phyloP scores from a whole-genome alignment of 2,113 vertebrate genomes.

The Chloebia gouldiae region DNA sequence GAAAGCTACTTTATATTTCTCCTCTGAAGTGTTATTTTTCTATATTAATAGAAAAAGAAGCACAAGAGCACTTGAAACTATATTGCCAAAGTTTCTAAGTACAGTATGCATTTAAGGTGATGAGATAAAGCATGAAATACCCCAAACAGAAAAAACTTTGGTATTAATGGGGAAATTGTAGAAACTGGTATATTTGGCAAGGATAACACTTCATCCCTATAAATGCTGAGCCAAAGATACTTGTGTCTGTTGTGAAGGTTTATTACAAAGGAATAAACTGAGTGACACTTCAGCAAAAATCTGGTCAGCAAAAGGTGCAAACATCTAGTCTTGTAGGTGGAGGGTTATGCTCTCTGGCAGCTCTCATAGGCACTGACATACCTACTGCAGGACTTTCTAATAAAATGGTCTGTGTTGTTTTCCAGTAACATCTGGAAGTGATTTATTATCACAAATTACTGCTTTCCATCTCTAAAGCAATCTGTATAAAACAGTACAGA shows the following conservation, averaged over 20 bases:
- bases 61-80: not conserved
- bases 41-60: not conserved
- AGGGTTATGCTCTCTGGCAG: not conserved
- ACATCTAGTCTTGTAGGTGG: not conserved
- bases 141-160: not conserved
- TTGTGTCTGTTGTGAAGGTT: not conserved
- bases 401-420: not conserved
- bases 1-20: not conserved
- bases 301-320: not conserved
- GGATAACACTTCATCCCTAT: not conserved
- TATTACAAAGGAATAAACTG: not conserved
- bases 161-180: not conserved
- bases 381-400: not conserved
- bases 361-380: not conserved
- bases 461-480: not conserved
- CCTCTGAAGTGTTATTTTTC: not conserved
- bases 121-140: not conserved
- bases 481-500: not conserved
- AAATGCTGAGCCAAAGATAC: not conserved
- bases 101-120: not conserved
- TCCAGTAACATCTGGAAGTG: not conserved
- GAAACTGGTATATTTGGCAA: not conserved
- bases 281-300: not conserved
- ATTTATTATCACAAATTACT: constrained; percentile 4
- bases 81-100: not conserved